A percentile compares a stretch with the other conserved stretches of the same genome.
phyloP scores from a whole-genome alignment of 2,113 vertebrate species.

The Ornithorhynchus anatinus region DNA sequence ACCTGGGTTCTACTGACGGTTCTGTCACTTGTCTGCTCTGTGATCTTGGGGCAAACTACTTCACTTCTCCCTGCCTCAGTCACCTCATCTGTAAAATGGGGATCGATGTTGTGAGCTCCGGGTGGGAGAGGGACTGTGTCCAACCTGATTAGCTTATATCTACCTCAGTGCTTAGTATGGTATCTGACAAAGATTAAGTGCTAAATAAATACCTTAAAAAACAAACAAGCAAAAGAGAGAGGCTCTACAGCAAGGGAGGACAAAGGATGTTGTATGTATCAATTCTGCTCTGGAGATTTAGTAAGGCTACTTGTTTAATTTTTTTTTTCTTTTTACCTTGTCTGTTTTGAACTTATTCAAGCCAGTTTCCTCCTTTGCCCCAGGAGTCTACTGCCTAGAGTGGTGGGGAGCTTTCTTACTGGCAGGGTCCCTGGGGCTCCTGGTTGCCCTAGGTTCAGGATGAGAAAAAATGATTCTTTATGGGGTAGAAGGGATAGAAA shows the following conservation, averaged over 20 bases:
- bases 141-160: too few species aligned
- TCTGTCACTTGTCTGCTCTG: too few species aligned
- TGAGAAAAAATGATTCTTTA: conserved; percentile 72
- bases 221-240: too few species aligned
- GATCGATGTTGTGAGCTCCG: too few species aligned
- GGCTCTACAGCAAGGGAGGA: not conserved
- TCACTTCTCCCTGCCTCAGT: too few species aligned
- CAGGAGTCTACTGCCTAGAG: conserved; percentile 66
- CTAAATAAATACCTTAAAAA: too few species aligned
- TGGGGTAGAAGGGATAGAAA: conserved; percentile 65
- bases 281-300: conserved; percentile 41
- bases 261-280: not conserved
- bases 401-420: conserved; percentile 69
- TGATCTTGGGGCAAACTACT: too few species aligned
- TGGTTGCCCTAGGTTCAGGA: conserved; percentile 68
- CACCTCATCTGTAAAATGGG: too few species aligned
- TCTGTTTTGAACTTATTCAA: conserved; percentile 61
- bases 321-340: not conserved
- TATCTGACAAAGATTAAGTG: too few species aligned
- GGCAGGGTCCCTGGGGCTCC: conserved; percentile 63
- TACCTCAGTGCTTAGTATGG: too few species aligned
- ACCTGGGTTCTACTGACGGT: too few species aligned
- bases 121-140: too few species aligned
- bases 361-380: conserved; percentile 69
- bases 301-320: conserved; percentile 27